Base-by-base conservation (phyloP, 2,113 vertebrate species). In the Mungos mungo region DNA sequence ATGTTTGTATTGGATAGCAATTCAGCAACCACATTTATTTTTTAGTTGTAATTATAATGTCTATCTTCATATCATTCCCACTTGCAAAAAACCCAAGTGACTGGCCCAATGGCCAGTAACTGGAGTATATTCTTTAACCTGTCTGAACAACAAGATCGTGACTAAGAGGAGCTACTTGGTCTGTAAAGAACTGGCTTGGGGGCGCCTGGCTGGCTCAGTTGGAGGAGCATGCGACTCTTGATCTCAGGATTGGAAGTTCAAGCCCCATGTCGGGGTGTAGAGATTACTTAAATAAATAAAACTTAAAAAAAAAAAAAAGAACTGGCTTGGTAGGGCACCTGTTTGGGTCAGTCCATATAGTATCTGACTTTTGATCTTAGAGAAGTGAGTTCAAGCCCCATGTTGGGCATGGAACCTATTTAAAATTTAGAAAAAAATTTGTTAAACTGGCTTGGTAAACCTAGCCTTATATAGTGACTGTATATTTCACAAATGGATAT, bases 151-250 rank as follows among this genome's bases (percentile, higher is more conserved):
- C 29, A 92, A 76, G 52, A 54, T 23, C 25, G 3, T 96, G 90
- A 92, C 60, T 93, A 95, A 97, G 83, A 97, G 95, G 83, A 97
- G 96, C 92, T 66, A 47, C 60, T 87, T 63, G 41, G 66, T 95
- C 95, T 95, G 63, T 89, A 76, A 93, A 95, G 82, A 89, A 71
- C 85, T 90, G 7, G 33, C 86, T 97, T 89, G 90, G 65, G 65
- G 72, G 72, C 3, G 13, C 38, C 72, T 41, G 72, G 38, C 38
- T 45, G 72, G 25, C 23, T 27, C 38, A 41, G 72, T 45, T 74
- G 23, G 23, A 45, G 72, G 38, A 74, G 23, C 38, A 74, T 45
- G 13, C 7, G 12, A 74, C 38, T 74, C 23, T 74, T 74, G 38
- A 74, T 45, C 72, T 74, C 11, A 41, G 72, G 41, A 25, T 74